These are phyloP conservation scores for Bombyx mandarina DNA, from an alignment of 1,140 invertebrate genomes.

Conservation along the genomic window DNA sequence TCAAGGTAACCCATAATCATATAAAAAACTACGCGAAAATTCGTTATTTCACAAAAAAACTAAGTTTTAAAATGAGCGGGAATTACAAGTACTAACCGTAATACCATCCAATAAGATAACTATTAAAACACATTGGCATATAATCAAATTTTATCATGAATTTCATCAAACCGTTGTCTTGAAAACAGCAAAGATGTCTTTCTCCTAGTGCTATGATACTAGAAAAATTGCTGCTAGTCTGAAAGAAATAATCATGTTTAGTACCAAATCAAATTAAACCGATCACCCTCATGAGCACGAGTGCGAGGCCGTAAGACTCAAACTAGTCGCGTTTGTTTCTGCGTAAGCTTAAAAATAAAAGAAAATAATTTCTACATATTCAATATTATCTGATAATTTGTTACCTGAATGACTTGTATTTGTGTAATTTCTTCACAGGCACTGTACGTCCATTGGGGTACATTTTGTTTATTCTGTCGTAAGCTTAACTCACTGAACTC, in stretches of 20 bases:
- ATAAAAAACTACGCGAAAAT: too few relatives aligned
- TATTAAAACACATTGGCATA: conserved; percentile 79
- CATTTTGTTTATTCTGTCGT: conserved; percentile 69
- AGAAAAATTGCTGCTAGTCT: conserved; percentile 63
- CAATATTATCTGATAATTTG: not conserved
- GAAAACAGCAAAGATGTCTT: conserved; percentile 82
- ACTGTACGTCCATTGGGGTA: conserved; percentile 83
- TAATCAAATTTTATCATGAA: conserved; percentile 88
- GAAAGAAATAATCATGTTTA: conserved; percentile 24
- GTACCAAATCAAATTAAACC: too few relatives aligned
- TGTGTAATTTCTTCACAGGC: conserved; percentile 82
- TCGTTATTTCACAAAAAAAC: not conserved
- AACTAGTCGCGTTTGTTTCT: too few relatives aligned
- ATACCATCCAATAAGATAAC: conserved; percentile 80
- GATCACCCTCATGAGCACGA: too few relatives aligned
- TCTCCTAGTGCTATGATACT: conserved; percentile 81
- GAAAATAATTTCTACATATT: too few relatives aligned
- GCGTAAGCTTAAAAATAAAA: too few relatives aligned
- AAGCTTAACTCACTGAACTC: conserved; percentile 68
- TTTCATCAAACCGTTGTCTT: conserved; percentile 80
- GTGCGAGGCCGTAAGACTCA: too few relatives aligned
- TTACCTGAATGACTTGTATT: conserved; percentile 73
- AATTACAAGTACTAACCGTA: conserved; percentile 41
- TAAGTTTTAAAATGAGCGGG: not conserved
- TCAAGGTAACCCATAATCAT: too few relatives aligned